Percentiles rank a stretch among this genome's conserved stretches.
These are phyloP conservation scores for Palythoa caribaeorum DNA, from an alignment of 92 coral and sea anemone genomes.

Conservation along the genomic window DNA sequence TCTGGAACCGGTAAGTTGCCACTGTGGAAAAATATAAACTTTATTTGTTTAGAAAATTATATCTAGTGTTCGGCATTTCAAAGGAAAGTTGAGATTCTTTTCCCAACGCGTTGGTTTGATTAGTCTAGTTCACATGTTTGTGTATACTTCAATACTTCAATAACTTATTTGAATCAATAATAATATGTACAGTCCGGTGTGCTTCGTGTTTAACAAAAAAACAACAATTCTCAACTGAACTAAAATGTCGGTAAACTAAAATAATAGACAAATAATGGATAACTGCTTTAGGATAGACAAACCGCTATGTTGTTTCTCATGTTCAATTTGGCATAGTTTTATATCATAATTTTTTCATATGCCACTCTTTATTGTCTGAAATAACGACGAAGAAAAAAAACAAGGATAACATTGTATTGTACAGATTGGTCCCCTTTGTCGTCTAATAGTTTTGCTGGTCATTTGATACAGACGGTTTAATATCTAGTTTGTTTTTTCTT, in stretches of 20 bases:
- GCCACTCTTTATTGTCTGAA: too few relatives aligned
- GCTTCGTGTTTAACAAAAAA: not conserved
- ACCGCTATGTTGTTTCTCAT: too few relatives aligned
- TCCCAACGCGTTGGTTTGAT: conserved; percentile 40
- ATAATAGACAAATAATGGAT: not conserved
- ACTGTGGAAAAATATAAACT: not conserved
- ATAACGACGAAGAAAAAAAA: too few relatives aligned
- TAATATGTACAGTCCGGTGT: too few relatives aligned
- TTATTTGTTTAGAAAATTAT: not conserved
- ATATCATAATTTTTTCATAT: too few relatives aligned
- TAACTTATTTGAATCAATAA: conserved; percentile 9
- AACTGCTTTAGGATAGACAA: not conserved
- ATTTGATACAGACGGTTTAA: too few relatives aligned
- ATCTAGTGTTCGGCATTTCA: not conserved
- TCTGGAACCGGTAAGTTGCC: not conserved
- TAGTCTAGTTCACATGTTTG: not conserved
- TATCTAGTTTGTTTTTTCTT: not conserved
- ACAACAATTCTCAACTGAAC: not conserved
- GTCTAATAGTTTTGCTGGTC: too few relatives aligned
- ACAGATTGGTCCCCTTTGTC: too few relatives aligned
- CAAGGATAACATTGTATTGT: too few relatives aligned
- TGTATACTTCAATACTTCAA: too few relatives aligned
- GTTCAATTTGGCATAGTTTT: too few relatives aligned
- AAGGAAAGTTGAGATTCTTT: not conserved
- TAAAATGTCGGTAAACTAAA: not conserved